These are phyloP conservation scores for Amphipyra berbera DNA, from an alignment of 2,888 invertebrate species.

Conservation along the genomic window DNA sequence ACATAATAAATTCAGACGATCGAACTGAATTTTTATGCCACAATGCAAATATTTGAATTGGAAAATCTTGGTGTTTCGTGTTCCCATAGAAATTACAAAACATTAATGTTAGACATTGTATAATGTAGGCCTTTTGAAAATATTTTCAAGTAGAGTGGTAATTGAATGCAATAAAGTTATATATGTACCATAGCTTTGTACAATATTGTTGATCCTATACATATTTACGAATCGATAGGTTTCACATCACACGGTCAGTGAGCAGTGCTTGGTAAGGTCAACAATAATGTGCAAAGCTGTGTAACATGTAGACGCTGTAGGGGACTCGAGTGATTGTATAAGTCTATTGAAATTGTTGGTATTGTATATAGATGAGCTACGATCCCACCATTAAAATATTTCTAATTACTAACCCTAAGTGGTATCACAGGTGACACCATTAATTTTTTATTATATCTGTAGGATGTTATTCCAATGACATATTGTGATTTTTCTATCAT, in stretches of 20 bases:
- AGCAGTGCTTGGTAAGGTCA: neutral
- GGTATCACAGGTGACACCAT: constrained; percentile 83
- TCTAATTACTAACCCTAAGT: constrained; percentile 87
- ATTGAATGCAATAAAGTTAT: constrained; percentile 84
- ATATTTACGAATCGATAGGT: constrained; percentile 1
- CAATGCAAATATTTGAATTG: constrained; percentile 61
- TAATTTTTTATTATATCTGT: constrained; percentile 76
- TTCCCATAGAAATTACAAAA: constrained; percentile 74
- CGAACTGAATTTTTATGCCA: constrained; percentile 57
- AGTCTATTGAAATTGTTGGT: constrained; percentile 87
- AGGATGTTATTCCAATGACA: constrained; percentile 86
- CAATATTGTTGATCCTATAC: constrained; percentile 24
- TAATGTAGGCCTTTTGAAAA: constrained; percentile 83
- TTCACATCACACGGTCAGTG: constrained; percentile 15
- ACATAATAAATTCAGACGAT: constrained; percentile 60
- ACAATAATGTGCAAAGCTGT: constrained; percentile 64
- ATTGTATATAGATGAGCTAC: constrained; percentile 89
- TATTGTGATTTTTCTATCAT: constrained; percentile 86
- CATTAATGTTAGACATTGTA: constrained; percentile 67
- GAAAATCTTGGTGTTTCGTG: constrained; percentile 74
- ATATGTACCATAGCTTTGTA: constrained; percentile 67
- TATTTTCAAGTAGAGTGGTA: constrained; percentile 83
- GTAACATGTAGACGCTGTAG: constrained; percentile 76
- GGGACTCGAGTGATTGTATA: constrained; percentile 87
- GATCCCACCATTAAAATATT: constrained; percentile 89